phyloP scores from a whole-genome alignment of 2,797 vertebrate species.

The Trachurus trachurus region DNA sequence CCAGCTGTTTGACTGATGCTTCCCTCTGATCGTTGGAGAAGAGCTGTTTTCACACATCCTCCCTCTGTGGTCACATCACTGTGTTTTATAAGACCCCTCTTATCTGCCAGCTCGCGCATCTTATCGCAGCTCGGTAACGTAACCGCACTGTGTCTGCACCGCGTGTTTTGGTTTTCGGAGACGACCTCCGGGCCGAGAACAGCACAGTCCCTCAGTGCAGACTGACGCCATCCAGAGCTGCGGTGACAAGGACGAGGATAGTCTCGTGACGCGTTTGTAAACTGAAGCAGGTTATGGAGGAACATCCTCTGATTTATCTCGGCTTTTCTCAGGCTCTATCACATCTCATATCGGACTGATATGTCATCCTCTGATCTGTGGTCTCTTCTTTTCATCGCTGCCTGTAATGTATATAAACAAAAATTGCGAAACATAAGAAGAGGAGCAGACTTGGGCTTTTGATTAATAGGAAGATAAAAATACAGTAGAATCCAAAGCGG shows the following conservation, averaged over 20 bases:
- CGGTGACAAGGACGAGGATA: slow-evolving; percentile 73
- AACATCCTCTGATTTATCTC: not conserved
- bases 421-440: slow-evolving; percentile 79
- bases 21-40: not conserved
- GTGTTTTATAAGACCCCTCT: slow-evolving; percentile 67
- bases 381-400: slow-evolving; percentile 57
- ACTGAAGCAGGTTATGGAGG: not conserved
- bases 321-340: not conserved
- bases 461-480: slow-evolving; percentile 80
- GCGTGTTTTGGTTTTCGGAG: slow-evolving; percentile 21
- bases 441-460: slow-evolving; percentile 82
- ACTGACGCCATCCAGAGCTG: slow-evolving; percentile 62
- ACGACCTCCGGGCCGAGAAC: slow-evolving; percentile 77
- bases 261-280: slow-evolving; percentile 54
- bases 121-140: slow-evolving; percentile 58
- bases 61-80: not conserved
- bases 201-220: slow-evolving; percentile 69
- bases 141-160: slow-evolving; percentile 27
- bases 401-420: slow-evolving; percentile 80
- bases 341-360: not conserved
- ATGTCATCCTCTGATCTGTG: not conserved
- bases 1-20: slow-evolving; percentile 29
- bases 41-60: not conserved
- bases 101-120: slow-evolving; percentile 61
- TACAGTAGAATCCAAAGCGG: slow-evolving; percentile 83